A percentile compares a stretch with the other conserved stretches of the same genome.
Evolutionary conservation across 1,140 invertebrate genomes (phyloP).

Genomic region (Cryptotermes secundus): DNA sequence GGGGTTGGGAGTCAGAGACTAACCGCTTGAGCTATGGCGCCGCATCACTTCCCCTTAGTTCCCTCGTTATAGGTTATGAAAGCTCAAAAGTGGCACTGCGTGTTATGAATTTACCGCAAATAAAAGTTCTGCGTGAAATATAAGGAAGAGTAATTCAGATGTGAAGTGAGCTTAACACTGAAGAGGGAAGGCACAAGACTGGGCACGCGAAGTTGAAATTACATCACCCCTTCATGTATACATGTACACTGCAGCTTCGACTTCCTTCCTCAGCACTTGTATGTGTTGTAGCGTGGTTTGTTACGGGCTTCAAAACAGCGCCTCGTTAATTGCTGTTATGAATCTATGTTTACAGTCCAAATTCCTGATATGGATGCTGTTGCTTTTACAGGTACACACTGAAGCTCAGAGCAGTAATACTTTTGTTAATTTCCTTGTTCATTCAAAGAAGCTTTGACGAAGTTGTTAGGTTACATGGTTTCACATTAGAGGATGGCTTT

Average conservation of each 20-base stretch:
- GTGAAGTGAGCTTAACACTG: neutral
- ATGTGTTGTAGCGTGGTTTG: neutral
- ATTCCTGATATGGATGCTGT: neutral
- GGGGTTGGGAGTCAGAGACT: too few relatives aligned
- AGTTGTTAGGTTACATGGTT: too few relatives aligned
- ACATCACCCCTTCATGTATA: neutral
- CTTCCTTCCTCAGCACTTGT: neutral
- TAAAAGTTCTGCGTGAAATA: too few relatives aligned
- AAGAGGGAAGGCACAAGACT: neutral
- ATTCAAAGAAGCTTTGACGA: too few relatives aligned
- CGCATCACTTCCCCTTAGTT: too few relatives aligned
- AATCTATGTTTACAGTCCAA: neutral
- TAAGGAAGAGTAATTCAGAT: too few relatives aligned
- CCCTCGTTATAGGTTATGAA: too few relatives aligned
- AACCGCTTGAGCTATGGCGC: too few relatives aligned
- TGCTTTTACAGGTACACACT: neutral
- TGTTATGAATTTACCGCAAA: too few relatives aligned
- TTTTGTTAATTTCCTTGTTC: too few relatives aligned
- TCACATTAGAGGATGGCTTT: too few relatives aligned
- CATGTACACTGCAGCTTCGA: neutral
- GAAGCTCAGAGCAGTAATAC: neutral
- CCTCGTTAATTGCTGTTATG: neutral
- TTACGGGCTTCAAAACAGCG: slow-evolving; percentile 1
- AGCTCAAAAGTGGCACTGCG: too few relatives aligned
- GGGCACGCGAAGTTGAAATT: neutral